Percentiles rank a stretch among this genome's conserved stretches.
phyloP scores from a whole-genome alignment of 2,113 vertebrate genomes.

The Syngnathus typhle region DNA sequence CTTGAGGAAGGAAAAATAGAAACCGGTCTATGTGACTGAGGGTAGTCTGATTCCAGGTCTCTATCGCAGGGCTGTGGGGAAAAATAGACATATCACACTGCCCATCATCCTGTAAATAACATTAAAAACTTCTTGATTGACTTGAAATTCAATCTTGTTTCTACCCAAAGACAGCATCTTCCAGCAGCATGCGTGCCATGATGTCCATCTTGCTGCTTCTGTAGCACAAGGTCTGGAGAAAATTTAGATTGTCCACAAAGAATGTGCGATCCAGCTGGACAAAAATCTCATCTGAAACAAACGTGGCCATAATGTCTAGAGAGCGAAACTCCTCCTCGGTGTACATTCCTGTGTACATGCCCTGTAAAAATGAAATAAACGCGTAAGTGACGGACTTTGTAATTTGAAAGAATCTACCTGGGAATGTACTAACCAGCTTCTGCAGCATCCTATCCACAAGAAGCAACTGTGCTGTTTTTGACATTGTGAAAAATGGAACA shows the following conservation, averaged over 20 bases:
- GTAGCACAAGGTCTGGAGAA: conserved; percentile 66
- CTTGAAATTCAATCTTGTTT: background rate
- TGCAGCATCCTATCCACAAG: conserved; percentile 71
- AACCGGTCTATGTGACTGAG: conserved; percentile 69
- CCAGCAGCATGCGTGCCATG: conserved; percentile 66
- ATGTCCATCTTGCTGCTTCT: conserved; percentile 56
- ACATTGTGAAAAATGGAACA: conserved; percentile 56
- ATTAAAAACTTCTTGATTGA: background rate
- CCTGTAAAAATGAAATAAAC: conserved; percentile 34
- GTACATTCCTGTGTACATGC: conserved; percentile 65
- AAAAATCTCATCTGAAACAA: conserved; percentile 70
- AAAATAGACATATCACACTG: conserved; percentile 8
- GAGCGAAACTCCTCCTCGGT: conserved; percentile 67
- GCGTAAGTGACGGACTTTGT: background rate
- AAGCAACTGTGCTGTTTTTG: conserved; percentile 61
- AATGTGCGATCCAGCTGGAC: conserved; percentile 61
- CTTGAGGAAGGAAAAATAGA: conserved; percentile 67
- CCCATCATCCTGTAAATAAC: background rate
- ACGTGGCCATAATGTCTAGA: conserved; percentile 68
- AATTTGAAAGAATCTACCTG: background rate
- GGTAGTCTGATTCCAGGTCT: conserved; percentile 62
- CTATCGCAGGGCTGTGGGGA: conserved; percentile 40
- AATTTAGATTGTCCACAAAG: conserved; percentile 61
- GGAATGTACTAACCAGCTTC: conserved; percentile 57
- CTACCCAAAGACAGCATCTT: conserved; percentile 66